Evolutionary conservation across 2,113 vertebrate species (phyloP).

Genomic region (Pollachius pollachius): DNA sequence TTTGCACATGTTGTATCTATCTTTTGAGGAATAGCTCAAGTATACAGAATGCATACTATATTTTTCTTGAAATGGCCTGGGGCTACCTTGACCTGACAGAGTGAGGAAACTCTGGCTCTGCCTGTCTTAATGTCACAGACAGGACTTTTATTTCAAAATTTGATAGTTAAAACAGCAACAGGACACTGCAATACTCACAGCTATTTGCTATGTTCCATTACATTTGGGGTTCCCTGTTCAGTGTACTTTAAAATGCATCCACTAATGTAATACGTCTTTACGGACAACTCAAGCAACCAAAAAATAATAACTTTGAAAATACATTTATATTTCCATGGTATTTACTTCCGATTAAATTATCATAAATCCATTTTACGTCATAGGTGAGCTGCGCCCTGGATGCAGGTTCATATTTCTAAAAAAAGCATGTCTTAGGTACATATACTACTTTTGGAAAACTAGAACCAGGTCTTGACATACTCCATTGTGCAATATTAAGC

Average conservation of each 20-base stretch:
- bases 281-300: neutral
- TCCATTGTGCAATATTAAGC: conserved; percentile 68
- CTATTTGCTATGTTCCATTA: neutral
- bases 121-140: neutral
- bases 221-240: neutral
- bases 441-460: conserved; percentile 20
- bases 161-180: neutral
- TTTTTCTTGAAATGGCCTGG: too few species aligned
- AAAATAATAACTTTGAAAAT: neutral
- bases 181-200: neutral
- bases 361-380: neutral
- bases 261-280: neutral
- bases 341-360: neutral
- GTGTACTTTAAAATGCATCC: neutral
- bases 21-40: neutral
- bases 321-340: neutral
- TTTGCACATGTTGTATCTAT: conserved; percentile 59
- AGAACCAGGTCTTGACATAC: conserved; percentile 25
- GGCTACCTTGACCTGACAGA: neutral
- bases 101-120: neutral
- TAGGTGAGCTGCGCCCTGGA: conserved; percentile 11
- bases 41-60: too few species aligned
- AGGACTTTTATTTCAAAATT: too few species aligned
- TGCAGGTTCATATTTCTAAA: conserved; percentile 37
- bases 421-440: neutral